Conservation (phyloP, 2,888 invertebrate species). For the Euplexia lucipara region DNA sequence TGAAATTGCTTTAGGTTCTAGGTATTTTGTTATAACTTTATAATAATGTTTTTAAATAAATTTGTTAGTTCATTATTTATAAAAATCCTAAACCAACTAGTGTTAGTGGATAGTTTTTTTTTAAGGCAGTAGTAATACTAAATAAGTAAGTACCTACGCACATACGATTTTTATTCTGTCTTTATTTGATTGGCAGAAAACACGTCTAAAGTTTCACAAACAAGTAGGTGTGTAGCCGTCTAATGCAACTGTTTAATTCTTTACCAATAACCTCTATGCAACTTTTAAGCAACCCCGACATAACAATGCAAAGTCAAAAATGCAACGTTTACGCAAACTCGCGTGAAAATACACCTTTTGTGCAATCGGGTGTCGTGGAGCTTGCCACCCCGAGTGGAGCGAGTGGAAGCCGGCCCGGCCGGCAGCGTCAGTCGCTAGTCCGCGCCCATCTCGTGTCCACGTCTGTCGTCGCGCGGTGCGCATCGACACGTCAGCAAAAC, state of each 20-base stretch:
- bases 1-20: too few relatives aligned
- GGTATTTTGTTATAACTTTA: background rate
- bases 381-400: constrained; percentile 66
- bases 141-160: too few relatives aligned
- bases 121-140: too few relatives aligned
- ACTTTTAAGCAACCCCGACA: constrained; percentile 24
- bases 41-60: background rate
- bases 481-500: constrained; percentile 83
- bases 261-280: constrained; percentile 11
- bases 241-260: constrained; percentile 27
- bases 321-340: constrained; percentile 37
- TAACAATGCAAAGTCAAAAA: constrained; percentile 35
- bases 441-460: constrained; percentile 69
- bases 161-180: too few relatives aligned
- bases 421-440: constrained; percentile 78
- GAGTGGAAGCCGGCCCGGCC: constrained; percentile 79
- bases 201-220: background rate
- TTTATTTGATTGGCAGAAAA: background rate
- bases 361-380: constrained; percentile 41
- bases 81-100: background rate
- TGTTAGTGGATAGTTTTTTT: background rate
- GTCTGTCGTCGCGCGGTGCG: constrained; percentile 63
- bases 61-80: background rate
- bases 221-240: background rate
- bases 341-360: constrained; percentile 30